A percentile compares a stretch with the other conserved stretches of the same genome.
Conservation (phyloP, 2,113 vertebrate genomes). For the Ailurus styani region DNA sequence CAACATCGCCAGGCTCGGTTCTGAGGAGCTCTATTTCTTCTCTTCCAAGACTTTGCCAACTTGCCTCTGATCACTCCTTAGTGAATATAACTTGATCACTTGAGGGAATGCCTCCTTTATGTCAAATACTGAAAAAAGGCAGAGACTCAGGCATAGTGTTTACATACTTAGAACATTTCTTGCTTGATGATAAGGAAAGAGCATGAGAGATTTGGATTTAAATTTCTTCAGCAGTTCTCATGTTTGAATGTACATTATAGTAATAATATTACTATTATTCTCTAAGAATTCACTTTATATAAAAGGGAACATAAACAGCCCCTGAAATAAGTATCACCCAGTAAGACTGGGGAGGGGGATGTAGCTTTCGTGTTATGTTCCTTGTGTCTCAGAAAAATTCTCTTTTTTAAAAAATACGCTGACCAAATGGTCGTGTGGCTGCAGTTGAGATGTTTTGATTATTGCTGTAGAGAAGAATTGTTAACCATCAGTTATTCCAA, state of each 20-base stretch:
- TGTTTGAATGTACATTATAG: neutral
- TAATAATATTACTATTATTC: neutral
- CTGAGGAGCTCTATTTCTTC: constrained; percentile 10
- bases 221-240: neutral
- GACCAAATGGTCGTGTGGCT: neutral
- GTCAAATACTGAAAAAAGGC: neutral
- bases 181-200: neutral
- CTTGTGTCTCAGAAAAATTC: neutral
- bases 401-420: neutral
- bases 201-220: neutral
- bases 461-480: neutral
- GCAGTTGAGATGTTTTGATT: neutral
- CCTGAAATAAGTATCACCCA: neutral
- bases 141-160: neutral
- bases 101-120: neutral
- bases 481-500: neutral
- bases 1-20: neutral
- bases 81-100: neutral
- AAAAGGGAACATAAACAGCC: neutral
- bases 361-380: neutral
- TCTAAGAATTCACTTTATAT: neutral
- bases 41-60: constrained; percentile 15
- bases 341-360: neutral
- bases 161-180: neutral
- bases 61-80: neutral